Base-by-base conservation (phyloP, 2,888 invertebrate genomes). In the Cheilosia vulpina region DNA sequence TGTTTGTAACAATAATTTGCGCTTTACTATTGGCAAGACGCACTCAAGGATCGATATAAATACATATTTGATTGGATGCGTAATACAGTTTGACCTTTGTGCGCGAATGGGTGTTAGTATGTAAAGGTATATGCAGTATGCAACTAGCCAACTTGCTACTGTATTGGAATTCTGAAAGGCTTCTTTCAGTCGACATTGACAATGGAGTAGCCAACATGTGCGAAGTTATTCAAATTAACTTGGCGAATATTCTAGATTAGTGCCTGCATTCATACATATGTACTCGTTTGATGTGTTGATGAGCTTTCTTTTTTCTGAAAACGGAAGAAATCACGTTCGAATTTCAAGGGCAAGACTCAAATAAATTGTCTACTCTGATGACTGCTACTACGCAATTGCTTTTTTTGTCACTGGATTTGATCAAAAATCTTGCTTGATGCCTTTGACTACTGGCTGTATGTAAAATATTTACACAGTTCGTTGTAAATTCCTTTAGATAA, bases 61-160 rank as follows among this genome's bases (percentile, higher is more conserved):
- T 47, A 47, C 13, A 34, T 21, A 45, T 55, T 57, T 50, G 41
- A 50, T 41, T 57, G 38, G 60, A 53, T 53, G 68, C 77, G 77
- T 76, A 76, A 53, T 76, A 34, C 13, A 34, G 45, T n/a, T 55
- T 62, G 68, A 69, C 77, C 77, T 77, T 21, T 27, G n/a, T 15
- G 17, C 0, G 17, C 58, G 31, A 68, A 45, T 43, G 19, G 34
- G 21, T 50, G 66, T 60, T 75, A 47, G 66, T 41, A 34, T 47
- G 21, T 13, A 34, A 11, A 3, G 4, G 15, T 15, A 9, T n/a
- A n/a, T n/a, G n/a, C n/a, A n/a, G n/a, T n/a, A n/a, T 9, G 24
- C 7, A n/a, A 1, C n/a, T 43, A 43, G 21, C 43, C 27, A 0
- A 27, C 31, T 31, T 17, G n/a, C 41, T 41, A 41, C 24, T 75